Base-by-base conservation (phyloP, 2,113 vertebrate species). In the Ophthalmolycus amberensis region DNA sequence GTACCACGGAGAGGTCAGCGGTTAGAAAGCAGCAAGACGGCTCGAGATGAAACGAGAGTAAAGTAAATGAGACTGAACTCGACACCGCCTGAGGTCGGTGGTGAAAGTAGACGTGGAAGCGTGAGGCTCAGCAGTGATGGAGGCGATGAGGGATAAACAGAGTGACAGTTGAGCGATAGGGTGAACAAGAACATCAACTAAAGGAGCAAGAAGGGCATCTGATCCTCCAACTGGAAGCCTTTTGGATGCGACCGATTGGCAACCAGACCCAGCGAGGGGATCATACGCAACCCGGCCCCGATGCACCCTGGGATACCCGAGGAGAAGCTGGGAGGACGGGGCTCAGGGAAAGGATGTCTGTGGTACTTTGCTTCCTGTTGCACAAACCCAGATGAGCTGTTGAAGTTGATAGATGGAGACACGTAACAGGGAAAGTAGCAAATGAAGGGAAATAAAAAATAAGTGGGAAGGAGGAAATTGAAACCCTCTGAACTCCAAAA, bases 111-210 rank as follows among this genome's bases (percentile, higher is more conserved):
- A 64, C 52, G 70, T 6, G 9, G 59, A 42, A 22, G 46, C 77
- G 18, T 8, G 6, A 50, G 20, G 58, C 63, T 62, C 50, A 37
- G 56, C 27, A 38, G 38, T 9, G 38, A 40, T 54, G 38, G 65
- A 79, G 77, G 87, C 1, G 77, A 50, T 68, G 89, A 85, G 32
- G 16, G 85, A 85, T 32, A 82, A 50, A 79, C 63, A 42, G 75
- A 42, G 82, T 66, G 76, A 74, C 16, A 27, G 52, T 37, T 32
- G 1, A 34, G 40, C 0, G 27, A 79, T 7, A 0, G 71, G 29
- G 44, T 7, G 44, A 74, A 60, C 22, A 48, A 34, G 27, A 8
- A 59, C 12, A 64, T 32, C 9, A 42, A 72, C 62, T 62, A 20
- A 72, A 22, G 18, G n/a, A 2, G 46, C 16, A 7, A 50, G 46